A percentile compares a stretch with the other conserved stretches of the same genome.
These are phyloP conservation scores for Colinus virginianus DNA, from an alignment of 2,113 vertebrate genomes.

Conservation along the genomic window DNA sequence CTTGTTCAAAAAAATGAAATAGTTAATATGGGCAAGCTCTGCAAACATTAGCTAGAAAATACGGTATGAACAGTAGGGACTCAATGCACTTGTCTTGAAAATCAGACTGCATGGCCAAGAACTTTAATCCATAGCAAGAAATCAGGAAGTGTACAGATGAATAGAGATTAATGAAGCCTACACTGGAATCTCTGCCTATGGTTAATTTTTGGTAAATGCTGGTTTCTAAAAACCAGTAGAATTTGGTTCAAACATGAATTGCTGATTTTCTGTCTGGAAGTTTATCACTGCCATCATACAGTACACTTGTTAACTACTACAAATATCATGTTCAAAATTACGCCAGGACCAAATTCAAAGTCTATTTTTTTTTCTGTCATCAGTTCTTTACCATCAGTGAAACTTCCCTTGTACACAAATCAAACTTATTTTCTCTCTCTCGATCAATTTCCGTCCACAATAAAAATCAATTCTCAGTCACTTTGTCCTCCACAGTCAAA, in stretches of 20 bases:
- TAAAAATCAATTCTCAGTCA: slow-evolving; percentile 69
- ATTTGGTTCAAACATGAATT: not conserved
- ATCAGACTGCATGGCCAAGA: not conserved
- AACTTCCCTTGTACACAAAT: slow-evolving; percentile 12
- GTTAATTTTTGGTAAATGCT: not conserved
- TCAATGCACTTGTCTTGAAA: not conserved
- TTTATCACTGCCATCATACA: not conserved
- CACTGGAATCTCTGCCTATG: not conserved
- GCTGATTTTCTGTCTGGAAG: not conserved
- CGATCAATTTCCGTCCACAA: slow-evolving; percentile 60
- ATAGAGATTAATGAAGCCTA: not conserved
- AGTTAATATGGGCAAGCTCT: not conserved
- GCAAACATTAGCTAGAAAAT: not conserved
- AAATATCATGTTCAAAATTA: not conserved
- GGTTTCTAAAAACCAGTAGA: not conserved
- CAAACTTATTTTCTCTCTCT: slow-evolving; percentile 29
- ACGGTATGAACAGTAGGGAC: not conserved
- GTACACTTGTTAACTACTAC: not conserved
- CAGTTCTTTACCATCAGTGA: not conserved
- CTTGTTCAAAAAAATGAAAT: not conserved
- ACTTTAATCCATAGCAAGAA: not conserved
- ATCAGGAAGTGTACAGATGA: not conserved
- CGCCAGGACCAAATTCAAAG: not conserved
- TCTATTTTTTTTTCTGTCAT: not conserved
- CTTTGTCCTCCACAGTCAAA: slow-evolving; percentile 68